These are phyloP conservation scores for Menidia beryllina DNA, from an alignment of 2,113 vertebrate species.

Conservation along the genomic window DNA sequence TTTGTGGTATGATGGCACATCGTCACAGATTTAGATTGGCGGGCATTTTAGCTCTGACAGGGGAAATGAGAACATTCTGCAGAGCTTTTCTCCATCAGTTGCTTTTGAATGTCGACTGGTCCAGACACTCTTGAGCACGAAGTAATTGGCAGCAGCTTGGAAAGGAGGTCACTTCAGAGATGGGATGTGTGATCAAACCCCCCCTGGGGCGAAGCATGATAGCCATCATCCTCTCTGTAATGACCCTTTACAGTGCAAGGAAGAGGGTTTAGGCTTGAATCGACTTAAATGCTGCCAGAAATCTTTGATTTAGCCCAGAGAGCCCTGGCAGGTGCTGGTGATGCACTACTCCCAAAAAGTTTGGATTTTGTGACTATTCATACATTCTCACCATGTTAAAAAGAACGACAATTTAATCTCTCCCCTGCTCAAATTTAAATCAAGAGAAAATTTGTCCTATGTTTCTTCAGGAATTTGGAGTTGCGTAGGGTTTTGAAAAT, in stretches of 20 bases:
- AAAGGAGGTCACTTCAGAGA: constrained; percentile 25
- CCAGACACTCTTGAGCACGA: constrained; percentile 12
- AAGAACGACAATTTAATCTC: no score
- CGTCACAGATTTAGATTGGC: constrained; percentile 14
- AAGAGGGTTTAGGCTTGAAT: not conserved
- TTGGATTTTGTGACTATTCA: not conserved
- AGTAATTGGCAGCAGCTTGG: constrained; percentile 24
- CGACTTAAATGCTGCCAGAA: no score
- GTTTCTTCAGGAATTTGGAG: no score
- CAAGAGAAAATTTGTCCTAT: no score
- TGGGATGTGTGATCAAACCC: constrained; percentile 1
- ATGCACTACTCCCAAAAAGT: no score
- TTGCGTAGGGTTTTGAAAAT: no score
- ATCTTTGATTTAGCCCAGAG: not conserved
- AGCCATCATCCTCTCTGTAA: not conserved
- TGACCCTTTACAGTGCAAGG: not conserved
- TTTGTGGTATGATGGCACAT: constrained; percentile 6
- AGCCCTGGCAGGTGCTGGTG: no score
- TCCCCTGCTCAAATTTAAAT: no score
- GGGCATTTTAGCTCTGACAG: constrained; percentile 31
- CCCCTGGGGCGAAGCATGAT: constrained; percentile 16
- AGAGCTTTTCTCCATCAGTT: constrained; percentile 21
- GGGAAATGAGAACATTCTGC: constrained; percentile 53
- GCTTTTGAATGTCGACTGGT: constrained; percentile 5
- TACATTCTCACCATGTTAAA: no score